A percentile compares a stretch with the other conserved stretches of the same genome.
Evolutionary conservation across 2,113 vertebrate species (phyloP).

Genomic region (Speoplatyrhinus poulsoni): DNA sequence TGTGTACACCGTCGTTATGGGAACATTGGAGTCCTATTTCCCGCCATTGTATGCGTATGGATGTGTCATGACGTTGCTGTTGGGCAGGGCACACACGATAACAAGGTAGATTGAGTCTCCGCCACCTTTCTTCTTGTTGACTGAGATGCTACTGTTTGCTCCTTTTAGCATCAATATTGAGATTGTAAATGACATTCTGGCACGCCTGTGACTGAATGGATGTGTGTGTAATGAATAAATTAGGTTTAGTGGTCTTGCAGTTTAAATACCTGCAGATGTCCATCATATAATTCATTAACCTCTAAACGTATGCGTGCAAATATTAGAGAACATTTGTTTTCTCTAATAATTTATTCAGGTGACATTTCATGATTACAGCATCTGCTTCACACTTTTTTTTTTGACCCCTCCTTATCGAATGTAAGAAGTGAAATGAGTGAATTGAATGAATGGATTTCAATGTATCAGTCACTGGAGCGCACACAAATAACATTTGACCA

Average conservation of each 20-base stretch:
- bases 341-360: background rate
- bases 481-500: constrained; percentile 43
- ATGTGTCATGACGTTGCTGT: no score
- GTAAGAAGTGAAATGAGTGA: constrained; percentile 3
- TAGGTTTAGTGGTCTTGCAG: background rate
- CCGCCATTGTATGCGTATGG: no score
- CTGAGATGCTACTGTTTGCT: constrained; percentile 9
- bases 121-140: background rate
- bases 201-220: background rate
- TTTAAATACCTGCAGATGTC: background rate
- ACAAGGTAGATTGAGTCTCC: background rate
- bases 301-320: background rate
- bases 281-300: background rate
- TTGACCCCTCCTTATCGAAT: constrained; percentile 4
- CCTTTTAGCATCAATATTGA: constrained; percentile 1
- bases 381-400: background rate
- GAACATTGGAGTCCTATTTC: no score
- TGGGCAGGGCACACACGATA: background rate
- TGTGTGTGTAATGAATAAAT: background rate
- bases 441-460: constrained; percentile 24
- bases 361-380: background rate
- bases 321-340: background rate
- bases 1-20: no score
- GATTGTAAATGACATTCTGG: background rate
- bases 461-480: constrained; percentile 22